Evolutionary conservation across 23 tunicate species (phyloP), one percentile per base, ranked within the genome.

Genomic region (Trididemnum clinides): DNA sequence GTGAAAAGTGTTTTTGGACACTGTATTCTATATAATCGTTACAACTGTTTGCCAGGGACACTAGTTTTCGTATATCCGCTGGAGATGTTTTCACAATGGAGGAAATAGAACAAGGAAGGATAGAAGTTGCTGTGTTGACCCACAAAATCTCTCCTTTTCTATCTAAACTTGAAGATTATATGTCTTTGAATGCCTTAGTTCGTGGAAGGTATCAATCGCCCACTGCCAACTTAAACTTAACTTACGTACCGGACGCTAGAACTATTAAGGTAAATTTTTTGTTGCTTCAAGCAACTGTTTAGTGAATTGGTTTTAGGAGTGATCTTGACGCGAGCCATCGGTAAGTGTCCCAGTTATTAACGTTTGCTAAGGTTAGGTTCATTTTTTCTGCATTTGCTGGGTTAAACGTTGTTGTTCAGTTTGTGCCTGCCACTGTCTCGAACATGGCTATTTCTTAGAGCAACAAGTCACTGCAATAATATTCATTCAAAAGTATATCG

Each of bases 231-330:
- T 33, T 91, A 22, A 85, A 75, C 27, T 49, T 91, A 49, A 91
- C 96, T 19, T 91, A 85, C 50, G 74, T 85, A 15, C 96, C 96
- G 33, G 90, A 91, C 63, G 65, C 77, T 39, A 82, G 49, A 26
- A 31, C 72, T 28, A 80, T 91, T 18, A 70, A 71, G 79, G 96
- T 91, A 26, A 72, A 80, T 58, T 59, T 44, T 44, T 44, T 44
- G 54, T 15, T 10, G 10, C 15, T 44, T 44, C 1, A n/a, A n/a
- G n/a, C n/a, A n/a, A n/a, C n/a, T n/a, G n/a, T n/a, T n/a, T n/a
- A n/a, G n/a, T n/a, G n/a, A n/a, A n/a, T n/a, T n/a, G n/a, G n/a
- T n/a, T n/a, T n/a, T n/a, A n/a, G n/a, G n/a, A n/a, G n/a, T n/a
- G n/a, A n/a, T n/a, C n/a, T n/a, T n/a, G n/a, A n/a, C n/a, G n/a